These are phyloP conservation scores for Rhabdomys dilectus DNA, from an alignment of 2,113 vertebrate species.

Conservation along the genomic window DNA sequence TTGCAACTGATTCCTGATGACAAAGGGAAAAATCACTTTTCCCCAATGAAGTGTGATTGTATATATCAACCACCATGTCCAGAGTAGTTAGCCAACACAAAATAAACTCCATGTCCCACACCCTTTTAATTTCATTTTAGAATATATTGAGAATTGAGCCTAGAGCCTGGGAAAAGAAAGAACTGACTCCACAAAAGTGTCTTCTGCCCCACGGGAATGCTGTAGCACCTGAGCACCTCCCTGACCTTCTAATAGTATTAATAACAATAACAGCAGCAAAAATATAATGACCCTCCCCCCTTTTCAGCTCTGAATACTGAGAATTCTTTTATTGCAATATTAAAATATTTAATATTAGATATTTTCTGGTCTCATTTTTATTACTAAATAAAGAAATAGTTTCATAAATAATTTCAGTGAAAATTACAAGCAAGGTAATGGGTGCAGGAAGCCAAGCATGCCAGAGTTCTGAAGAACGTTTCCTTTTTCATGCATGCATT, in stretches of 20 bases:
- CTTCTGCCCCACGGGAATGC: background rate
- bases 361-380: slow-evolving; percentile 21
- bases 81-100: background rate
- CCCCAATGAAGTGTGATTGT: too few relatives aligned
- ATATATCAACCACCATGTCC: background rate
- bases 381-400: background rate
- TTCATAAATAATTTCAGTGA: slow-evolving; percentile 24
- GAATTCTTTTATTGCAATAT: background rate
- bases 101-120: background rate
- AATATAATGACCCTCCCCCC: background rate
- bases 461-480: background rate
- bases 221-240: background rate
- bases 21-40: background rate
- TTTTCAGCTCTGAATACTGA: background rate
- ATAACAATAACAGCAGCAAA: background rate
- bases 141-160: too few relatives aligned
- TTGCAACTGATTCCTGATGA: background rate
- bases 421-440: background rate
- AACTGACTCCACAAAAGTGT: background rate
- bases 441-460: slow-evolving; percentile 36
- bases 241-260: background rate
- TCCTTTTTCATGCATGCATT: background rate
- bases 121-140: too few relatives aligned
- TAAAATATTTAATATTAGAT: slow-evolving; percentile 9
- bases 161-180: background rate